Conservation (phyloP, 2,113 vertebrate genomes). For the Rhadina sibilatrix region DNA sequence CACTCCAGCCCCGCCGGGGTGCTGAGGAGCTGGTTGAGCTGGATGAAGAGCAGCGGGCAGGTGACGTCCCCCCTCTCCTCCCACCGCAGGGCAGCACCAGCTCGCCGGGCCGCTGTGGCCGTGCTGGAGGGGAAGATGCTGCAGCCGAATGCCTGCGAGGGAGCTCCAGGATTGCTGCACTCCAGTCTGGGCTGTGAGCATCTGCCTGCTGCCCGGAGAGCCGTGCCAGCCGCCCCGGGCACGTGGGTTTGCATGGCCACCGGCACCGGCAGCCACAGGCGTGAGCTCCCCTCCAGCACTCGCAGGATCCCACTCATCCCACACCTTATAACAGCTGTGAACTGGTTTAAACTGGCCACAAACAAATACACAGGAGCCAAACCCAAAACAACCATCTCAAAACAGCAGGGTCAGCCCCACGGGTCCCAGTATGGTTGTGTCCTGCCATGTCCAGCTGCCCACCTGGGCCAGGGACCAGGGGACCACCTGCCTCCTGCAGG, state of each 20-base stretch:
- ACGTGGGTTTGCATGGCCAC: background rate
- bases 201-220: background rate
- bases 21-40: slow-evolving; percentile 76
- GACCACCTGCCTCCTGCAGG: background rate
- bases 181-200: background rate
- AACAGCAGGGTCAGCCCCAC: background rate
- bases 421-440: background rate
- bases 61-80: background rate
- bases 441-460: background rate
- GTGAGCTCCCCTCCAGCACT: background rate
- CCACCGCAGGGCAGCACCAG: background rate
- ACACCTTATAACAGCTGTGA: slow-evolving; percentile 22
- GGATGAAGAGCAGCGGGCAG: slow-evolving; percentile 69
- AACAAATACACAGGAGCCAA: background rate
- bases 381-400: slow-evolving; percentile 38
- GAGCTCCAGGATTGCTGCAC: background rate
- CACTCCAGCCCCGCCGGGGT: slow-evolving; percentile 56
- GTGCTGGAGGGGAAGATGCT: slow-evolving; percentile 36
- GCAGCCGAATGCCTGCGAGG: background rate
- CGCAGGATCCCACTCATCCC: background rate
- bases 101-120: background rate
- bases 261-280: background rate
- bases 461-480: too few species aligned
- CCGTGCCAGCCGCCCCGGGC: rapidly evolving
- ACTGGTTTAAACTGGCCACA: slow-evolving; percentile 26